Evolutionary conservation across 1,140 invertebrate species (phyloP), one percentile per base, ranked within the genome.

Genomic region (Ooceraea biroi): DNA sequence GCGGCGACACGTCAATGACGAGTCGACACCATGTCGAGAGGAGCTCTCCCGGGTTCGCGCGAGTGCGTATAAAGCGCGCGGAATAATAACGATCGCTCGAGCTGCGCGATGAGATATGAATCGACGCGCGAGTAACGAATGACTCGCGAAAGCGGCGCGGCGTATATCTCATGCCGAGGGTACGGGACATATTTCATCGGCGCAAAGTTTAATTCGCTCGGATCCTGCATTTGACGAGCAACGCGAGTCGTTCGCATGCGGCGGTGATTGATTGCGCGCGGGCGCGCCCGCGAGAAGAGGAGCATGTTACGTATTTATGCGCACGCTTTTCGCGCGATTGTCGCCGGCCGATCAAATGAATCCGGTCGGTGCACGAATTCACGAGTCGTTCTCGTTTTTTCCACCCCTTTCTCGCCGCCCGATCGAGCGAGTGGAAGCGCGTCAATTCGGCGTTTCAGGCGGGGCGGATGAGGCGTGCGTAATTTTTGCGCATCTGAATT

Each of bases 401-500:
- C 7, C 17, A 58, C 30, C 52, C 25, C 82, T 85, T 85, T 85
- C 72, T 58, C 52, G 11, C 19, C 46, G 22, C 12, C 27, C 50
- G 44, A 36, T 36, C 2, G 36, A 7, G 36, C 36, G 7, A 7
- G 36, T 3, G n/a, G 25, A 76, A 68, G 58, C 65, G 66, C 57
- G 48, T 61, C 73, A 50, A 88, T 84, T 55, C 46, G 58, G 83
- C 72, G 74, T n/a, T n/a, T n/a, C n/a, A n/a, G n/a, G n/a, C n/a
- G n/a, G n/a, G n/a, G n/a, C n/a, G n/a, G n/a, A n/a, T n/a, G n/a
- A n/a, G n/a, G n/a, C n/a, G n/a, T n/a, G n/a, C 50, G 85, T 83
- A 65, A 85, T 86, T 83, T 86, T 86, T 77, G 36, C 46, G 60
- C 65, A 78, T 85, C 72, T 69, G 77, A 74, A 89, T 86, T 86